Conservation (phyloP, 2,113 vertebrate species). For the Cheirogaleus medius region DNA sequence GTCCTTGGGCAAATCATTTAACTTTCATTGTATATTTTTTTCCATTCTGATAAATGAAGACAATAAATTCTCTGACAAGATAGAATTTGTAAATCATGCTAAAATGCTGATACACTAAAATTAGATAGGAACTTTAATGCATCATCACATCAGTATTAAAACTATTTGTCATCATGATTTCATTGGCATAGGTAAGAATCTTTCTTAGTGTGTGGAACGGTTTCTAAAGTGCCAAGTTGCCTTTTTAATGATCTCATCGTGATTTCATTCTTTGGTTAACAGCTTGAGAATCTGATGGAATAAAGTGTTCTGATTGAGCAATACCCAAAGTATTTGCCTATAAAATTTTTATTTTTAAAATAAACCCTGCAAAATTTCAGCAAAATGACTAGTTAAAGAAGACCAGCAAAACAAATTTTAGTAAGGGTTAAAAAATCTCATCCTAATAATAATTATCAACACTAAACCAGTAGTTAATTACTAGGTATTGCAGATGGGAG, state of each 20-base stretch:
- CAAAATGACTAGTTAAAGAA: conserved; percentile 25
- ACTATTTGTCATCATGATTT: not conserved
- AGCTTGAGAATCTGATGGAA: conserved; percentile 52
- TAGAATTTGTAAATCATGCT: not conserved
- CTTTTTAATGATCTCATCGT: conserved; percentile 62
- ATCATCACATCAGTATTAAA: conserved; percentile 30
- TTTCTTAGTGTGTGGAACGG: conserved; percentile 33
- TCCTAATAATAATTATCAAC: not conserved
- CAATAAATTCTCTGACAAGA: not conserved
- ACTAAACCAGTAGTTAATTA: not conserved
- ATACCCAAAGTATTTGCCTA: conserved; percentile 40
- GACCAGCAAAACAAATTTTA: not conserved
- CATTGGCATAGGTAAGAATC: conserved; percentile 33
- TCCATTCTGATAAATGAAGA: conserved; percentile 24
- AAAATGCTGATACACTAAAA: not conserved
- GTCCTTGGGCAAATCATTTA: conserved; percentile 31
- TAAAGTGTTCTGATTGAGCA: conserved; percentile 55
- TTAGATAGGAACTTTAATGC: not conserved
- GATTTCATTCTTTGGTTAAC: conserved; percentile 67
- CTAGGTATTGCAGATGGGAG: not conserved
- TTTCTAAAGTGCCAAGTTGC: conserved; percentile 45
- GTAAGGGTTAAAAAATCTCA: not conserved
- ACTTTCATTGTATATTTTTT: not conserved
- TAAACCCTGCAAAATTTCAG: conserved; percentile 23
- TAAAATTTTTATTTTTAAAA: conserved; percentile 55